These are phyloP conservation scores for Megalonaias nervosa DNA, from an alignment of 1,140 invertebrate species.

Conservation along the genomic window DNA sequence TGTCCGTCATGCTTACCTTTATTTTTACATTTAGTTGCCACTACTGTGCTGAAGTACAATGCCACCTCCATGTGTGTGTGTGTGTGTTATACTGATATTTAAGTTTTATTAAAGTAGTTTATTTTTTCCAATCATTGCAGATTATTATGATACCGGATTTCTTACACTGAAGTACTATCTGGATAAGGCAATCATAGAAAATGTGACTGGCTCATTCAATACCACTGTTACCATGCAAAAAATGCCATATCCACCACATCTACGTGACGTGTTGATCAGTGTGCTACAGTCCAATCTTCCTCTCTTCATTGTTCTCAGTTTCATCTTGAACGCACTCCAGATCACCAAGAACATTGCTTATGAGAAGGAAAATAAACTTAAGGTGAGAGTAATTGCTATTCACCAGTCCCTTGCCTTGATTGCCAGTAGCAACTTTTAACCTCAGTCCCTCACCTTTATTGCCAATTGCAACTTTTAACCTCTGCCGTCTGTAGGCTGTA, in stretches of 20 bases:
- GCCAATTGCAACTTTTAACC: constrained; percentile 68
- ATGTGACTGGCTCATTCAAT: constrained; percentile 14
- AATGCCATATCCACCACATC: constrained; percentile 63
- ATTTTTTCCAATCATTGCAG: constrained; percentile 68
- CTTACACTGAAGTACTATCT: constrained; percentile 79
- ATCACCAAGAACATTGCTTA: constrained; percentile 63
- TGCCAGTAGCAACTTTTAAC: constrained; percentile 68
- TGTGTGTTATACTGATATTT: background rate
- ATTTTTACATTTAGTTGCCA: no score
- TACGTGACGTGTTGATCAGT: constrained; percentile 49
- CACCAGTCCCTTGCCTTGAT: background rate
- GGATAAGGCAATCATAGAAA: constrained; percentile 75
- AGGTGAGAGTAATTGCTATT: constrained; percentile 50
- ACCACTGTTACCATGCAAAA: constrained; percentile 70
- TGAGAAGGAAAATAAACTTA: constrained; percentile 68
- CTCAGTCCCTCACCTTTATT: constrained; percentile 50
- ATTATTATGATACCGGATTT: constrained; percentile 80
- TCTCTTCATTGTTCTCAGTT: constrained; percentile 77
- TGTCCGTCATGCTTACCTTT: no score
- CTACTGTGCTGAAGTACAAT: constrained; percentile 78
- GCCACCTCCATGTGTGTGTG: no score
- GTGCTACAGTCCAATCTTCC: constrained; percentile 68
- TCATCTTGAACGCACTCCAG: constrained; percentile 72
- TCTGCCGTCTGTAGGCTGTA: constrained; percentile 65
- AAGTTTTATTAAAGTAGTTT: background rate